Percentiles rank a stretch among this genome's conserved stretches.
These are phyloP conservation scores for Mylabris phalerata DNA, from an alignment of 1,140 invertebrate species.

Conservation along the genomic window DNA sequence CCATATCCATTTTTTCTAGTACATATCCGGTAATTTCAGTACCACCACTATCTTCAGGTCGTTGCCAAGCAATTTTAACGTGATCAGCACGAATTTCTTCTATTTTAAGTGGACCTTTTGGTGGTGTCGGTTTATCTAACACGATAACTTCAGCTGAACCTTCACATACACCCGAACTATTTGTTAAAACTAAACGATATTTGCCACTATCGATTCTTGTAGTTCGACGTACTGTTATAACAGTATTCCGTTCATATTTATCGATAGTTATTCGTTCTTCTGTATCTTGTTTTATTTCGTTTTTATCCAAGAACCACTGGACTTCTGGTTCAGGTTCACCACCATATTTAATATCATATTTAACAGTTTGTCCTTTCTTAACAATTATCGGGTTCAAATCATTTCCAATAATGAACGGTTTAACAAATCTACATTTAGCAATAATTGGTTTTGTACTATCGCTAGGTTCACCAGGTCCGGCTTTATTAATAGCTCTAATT, in stretches of 20 bases:
- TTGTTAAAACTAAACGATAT: constrained; percentile 78
- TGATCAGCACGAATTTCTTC: constrained; percentile 85
- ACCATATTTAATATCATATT: constrained; percentile 89
- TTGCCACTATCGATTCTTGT: constrained; percentile 83
- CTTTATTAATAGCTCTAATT: constrained; percentile 92
- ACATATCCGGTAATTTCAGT: constrained; percentile 91
- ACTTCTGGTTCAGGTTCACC: constrained; percentile 92
- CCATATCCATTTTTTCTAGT: constrained; percentile 94
- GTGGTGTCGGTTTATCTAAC: constrained; percentile 80
- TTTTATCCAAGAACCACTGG: constrained; percentile 66
- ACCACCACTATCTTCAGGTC: constrained; percentile 90
- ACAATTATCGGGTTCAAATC: constrained; percentile 78
- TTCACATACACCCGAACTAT: constrained; percentile 78
- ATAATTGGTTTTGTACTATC: constrained; percentile 92
- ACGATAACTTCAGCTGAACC: constrained; percentile 81
- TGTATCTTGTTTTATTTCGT: constrained; percentile 63
- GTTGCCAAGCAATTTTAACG: constrained; percentile 91
- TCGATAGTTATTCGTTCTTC: constrained; percentile 74
- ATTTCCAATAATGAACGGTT: constrained; percentile 87
- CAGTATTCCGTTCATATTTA: constrained; percentile 84
- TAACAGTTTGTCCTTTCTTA: constrained; percentile 89
- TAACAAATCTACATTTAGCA: constrained; percentile 92
- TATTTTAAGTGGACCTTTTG: constrained; percentile 77
- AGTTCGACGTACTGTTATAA: constrained; percentile 80
- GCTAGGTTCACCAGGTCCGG: constrained; percentile 89